A percentile compares a stretch with the other conserved stretches of the same genome.
Conservation (phyloP, 2,113 vertebrate species). For the Lamprologus callipterus region DNA sequence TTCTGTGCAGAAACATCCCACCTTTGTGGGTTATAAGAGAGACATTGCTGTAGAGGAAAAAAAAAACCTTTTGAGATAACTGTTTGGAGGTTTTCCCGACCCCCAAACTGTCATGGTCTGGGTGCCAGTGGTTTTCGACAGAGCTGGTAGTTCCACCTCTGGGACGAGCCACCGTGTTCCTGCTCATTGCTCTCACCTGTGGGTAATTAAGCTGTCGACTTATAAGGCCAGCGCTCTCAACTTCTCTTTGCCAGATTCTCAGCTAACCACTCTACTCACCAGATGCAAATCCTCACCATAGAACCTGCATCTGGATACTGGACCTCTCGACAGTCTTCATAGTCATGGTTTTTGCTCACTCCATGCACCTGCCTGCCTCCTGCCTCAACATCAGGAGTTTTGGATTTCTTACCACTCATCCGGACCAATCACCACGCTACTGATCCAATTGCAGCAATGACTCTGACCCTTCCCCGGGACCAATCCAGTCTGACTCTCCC, state of each 20-base stretch:
- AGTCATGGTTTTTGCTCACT: accelerated
- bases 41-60: accelerated
- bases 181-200: background rate
- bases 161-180: background rate
- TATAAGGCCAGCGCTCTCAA: background rate
- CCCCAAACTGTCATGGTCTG: background rate
- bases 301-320: background rate
- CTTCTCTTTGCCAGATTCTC: background rate
- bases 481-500: background rate
- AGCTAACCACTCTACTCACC: background rate
- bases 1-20: accelerated
- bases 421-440: background rate
- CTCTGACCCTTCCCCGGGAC: background rate
- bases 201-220: background rate
- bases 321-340: background rate
- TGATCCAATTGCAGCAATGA: background rate
- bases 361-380: background rate
- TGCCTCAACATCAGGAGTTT: background rate
- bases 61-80: background rate
- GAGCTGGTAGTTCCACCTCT: background rate
- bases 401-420: background rate
- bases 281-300: background rate
- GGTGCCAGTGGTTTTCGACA: background rate
- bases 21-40: background rate
- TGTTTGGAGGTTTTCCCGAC: background rate